Conservation (phyloP, 2,113 vertebrate species). For the Prochilodus magdalenae region DNA sequence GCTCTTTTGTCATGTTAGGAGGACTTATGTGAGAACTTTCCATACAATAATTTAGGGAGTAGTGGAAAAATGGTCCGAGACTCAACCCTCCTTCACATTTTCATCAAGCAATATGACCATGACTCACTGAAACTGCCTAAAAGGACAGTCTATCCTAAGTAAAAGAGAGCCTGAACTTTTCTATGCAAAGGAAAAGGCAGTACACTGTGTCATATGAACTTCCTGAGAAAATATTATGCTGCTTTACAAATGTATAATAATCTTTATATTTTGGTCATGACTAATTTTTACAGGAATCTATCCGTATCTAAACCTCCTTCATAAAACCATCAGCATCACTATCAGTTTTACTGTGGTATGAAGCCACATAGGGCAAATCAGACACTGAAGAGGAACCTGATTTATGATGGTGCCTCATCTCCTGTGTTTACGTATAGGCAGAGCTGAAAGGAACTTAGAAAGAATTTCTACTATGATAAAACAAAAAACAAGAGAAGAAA, state of each 20-base stretch:
- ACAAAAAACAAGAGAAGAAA: too few species aligned
- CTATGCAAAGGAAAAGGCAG: not conserved
- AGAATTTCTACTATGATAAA: too few species aligned
- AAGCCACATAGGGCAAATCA: slow-evolving; percentile 5
- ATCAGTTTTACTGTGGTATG: too few species aligned
- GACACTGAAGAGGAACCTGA: not conserved
- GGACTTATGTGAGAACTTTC: slow-evolving; percentile 12
- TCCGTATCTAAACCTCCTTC: too few species aligned
- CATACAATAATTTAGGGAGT: slow-evolving; percentile 16
- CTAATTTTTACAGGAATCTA: not conserved
- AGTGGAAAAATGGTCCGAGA: slow-evolving; percentile 33
- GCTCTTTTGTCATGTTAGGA: slow-evolving; percentile 17
- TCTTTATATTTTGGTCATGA: not conserved
- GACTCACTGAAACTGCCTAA: slow-evolving; percentile 2
- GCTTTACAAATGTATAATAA: not conserved
- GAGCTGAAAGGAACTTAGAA: slow-evolving; percentile 32
- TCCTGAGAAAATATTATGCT: not conserved
- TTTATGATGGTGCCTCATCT: slow-evolving; percentile 13
- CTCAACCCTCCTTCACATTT: slow-evolving; percentile 21
- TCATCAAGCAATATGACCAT: slow-evolving; percentile 11
- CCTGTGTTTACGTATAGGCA: not conserved
- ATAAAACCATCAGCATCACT: too few species aligned
- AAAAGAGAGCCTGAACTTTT: not conserved
- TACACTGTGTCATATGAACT: not conserved
- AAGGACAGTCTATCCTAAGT: not conserved